phyloP scores from a whole-genome alignment of 2,797 vertebrate species.

The Megaceryle alcyon region DNA sequence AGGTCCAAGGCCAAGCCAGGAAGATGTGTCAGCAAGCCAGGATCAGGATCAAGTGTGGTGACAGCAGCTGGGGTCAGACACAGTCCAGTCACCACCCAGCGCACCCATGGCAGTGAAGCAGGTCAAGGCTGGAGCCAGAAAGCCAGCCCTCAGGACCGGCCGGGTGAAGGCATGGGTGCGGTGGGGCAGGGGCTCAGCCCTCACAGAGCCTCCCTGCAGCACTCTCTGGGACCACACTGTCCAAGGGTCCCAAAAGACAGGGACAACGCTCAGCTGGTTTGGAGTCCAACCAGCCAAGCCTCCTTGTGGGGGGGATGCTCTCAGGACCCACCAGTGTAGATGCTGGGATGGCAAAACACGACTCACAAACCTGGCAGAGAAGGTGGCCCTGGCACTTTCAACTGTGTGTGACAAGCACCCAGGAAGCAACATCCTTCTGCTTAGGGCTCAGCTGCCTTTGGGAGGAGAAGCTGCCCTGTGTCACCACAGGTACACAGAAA shows the following conservation, averaged over 20 bases:
- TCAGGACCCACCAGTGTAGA: background rate
- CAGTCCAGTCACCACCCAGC: background rate
- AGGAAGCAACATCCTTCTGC: background rate
- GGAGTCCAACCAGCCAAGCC: background rate
- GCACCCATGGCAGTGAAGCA: fast-evolving
- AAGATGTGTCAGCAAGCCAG: fast-evolving
- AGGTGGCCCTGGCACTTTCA: background rate
- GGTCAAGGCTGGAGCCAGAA: background rate
- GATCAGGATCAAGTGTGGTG: background rate
- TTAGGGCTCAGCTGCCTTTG: background rate
- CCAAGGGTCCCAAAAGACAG: background rate
- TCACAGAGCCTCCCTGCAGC: background rate
- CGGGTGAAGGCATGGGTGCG: fast-evolving
- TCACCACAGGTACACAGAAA: background rate
- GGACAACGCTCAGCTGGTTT: background rate
- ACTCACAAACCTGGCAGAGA: background rate
- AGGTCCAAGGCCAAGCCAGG: background rate
- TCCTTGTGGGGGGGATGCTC: background rate
- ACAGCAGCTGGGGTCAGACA: background rate
- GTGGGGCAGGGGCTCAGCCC: background rate
- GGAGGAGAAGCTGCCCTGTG: background rate
- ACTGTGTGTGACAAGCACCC: background rate
- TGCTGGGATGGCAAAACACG: background rate
- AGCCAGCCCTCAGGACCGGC: background rate
- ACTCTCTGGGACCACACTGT: background rate